These are phyloP conservation scores for Cryptus viduatorius DNA, from an alignment of 2,888 invertebrate genomes.

Conservation along the genomic window DNA sequence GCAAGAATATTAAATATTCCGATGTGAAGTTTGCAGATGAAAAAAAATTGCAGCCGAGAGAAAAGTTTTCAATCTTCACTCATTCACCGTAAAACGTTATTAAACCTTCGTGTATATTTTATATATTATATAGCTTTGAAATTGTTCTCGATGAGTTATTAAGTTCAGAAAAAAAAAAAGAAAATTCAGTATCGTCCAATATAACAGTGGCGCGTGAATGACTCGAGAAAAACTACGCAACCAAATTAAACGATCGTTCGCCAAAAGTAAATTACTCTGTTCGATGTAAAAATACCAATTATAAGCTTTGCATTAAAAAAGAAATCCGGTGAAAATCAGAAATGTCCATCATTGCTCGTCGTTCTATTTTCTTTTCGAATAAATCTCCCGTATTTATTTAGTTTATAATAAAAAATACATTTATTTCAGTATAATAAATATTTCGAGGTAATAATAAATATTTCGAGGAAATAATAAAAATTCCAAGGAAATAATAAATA, in stretches of 20 bases:
- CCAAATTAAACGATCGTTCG: neutral
- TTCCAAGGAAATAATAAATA: too few species aligned
- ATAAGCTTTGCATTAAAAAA: too few species aligned
- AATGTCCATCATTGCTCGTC: too few species aligned
- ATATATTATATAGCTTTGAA: neutral
- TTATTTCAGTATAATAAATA: too few species aligned
- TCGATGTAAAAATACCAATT: neutral
- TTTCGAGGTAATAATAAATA: too few species aligned
- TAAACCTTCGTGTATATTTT: neutral
- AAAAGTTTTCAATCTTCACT: conserved; percentile 6
- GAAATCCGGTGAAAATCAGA: too few species aligned
- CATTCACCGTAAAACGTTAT: conserved; percentile 1
- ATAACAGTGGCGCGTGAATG: neutral
- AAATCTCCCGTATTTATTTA: too few species aligned
- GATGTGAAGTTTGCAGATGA: neutral
- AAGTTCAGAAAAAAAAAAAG: neutral
- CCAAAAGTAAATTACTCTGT: neutral
- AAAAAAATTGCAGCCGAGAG: neutral
- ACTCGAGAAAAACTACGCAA: neutral
- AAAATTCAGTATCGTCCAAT: neutral
- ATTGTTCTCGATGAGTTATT: neutral
- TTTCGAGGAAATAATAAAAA: too few species aligned
- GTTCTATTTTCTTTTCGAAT: too few species aligned
- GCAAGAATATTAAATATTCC: neutral
- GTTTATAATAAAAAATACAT: too few species aligned